A percentile compares a stretch with the other conserved stretches of the same genome.
Evolutionary conservation across 2,797 vertebrate genomes (phyloP).

Genomic region (Lophius americanus): DNA sequence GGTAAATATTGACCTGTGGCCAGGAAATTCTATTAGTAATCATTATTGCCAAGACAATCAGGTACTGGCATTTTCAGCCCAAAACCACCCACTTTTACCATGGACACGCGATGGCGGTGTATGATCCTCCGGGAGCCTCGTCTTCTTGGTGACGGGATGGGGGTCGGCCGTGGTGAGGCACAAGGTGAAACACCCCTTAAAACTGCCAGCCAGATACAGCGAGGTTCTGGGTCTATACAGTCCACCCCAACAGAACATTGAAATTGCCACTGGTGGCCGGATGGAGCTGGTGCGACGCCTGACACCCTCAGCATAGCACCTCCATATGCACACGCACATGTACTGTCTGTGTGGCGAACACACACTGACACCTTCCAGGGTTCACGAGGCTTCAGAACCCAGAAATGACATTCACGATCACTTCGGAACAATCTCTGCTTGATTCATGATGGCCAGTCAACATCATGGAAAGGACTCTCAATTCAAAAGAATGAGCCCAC

Average conservation of each 20-base stretch:
- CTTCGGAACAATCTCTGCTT: constrained; percentile 3
- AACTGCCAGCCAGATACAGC: constrained; percentile 91
- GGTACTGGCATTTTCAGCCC: too few relatives aligned
- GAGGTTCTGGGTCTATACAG: constrained; percentile 89
- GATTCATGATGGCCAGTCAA: not conserved
- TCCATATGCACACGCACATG: constrained; percentile 9
- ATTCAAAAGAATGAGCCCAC: too few relatives aligned
- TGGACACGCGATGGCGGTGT: constrained; percentile 53
- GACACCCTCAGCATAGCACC: constrained; percentile 60
- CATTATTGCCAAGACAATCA: not conserved
- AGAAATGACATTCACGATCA: not conserved
- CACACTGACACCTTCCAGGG: not conserved
- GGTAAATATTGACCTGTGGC: not conserved
- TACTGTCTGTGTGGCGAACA: constrained; percentile 5
- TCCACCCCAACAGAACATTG: constrained; percentile 92
- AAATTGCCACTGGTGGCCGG: constrained; percentile 83
- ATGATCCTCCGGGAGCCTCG: constrained; percentile 56
- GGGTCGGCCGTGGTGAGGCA: constrained; percentile 39
- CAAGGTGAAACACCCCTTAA: constrained; percentile 66
- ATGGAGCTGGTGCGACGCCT: constrained; percentile 66
- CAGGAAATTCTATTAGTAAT: not conserved
- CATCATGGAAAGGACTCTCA: not conserved
- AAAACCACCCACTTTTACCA: constrained; percentile 67
- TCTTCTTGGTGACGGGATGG: constrained; percentile 42
- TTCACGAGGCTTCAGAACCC: constrained; percentile 6